phyloP scores from a whole-genome alignment of 37 sponge, comb jelly and placozoan species.

The Ianthella basta region DNA sequence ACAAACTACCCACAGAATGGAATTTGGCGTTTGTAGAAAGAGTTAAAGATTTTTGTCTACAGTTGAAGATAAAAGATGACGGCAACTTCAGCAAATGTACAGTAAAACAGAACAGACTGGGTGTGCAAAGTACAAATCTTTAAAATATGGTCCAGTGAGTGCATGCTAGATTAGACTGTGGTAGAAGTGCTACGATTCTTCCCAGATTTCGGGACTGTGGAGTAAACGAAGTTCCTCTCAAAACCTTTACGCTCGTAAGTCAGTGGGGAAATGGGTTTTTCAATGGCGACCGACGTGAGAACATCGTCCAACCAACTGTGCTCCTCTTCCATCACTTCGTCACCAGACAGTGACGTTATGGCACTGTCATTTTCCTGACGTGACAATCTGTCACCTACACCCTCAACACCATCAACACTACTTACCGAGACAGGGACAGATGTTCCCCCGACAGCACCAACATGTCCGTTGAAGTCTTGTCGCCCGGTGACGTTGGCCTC shows the following conservation, averaged over 20 bases:
- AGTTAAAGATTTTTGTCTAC: no score
- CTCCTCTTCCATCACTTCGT: conserved; percentile 40
- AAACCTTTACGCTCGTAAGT: neutral
- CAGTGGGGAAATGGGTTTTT: neutral
- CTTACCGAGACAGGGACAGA: conserved; percentile 10
- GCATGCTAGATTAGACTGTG: neutral
- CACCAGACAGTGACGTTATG: conserved; percentile 32
- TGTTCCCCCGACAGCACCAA: conserved; percentile 4
- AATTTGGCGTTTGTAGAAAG: no score
- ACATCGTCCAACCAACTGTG: conserved; percentile 28
- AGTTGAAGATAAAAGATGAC: no score
- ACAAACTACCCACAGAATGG: no score
- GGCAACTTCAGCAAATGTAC: no score
- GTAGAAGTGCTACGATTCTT: neutral
- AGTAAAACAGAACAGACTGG: no score
- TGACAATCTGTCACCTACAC: neutral
- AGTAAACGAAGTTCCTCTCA: conserved; percentile 4
- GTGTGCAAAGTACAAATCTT: no score
- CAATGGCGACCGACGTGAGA: neutral
- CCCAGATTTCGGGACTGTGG: neutral
- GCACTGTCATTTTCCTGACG: conserved; percentile 6
- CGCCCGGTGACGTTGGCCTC: neutral
- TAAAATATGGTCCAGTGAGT: no score
- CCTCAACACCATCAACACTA: neutral
- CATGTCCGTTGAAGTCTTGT: neutral